Percentiles rank a stretch among this genome's conserved stretches.
Conservation (phyloP, 1,140 invertebrate species). For the Eciton burchellii region DNA sequence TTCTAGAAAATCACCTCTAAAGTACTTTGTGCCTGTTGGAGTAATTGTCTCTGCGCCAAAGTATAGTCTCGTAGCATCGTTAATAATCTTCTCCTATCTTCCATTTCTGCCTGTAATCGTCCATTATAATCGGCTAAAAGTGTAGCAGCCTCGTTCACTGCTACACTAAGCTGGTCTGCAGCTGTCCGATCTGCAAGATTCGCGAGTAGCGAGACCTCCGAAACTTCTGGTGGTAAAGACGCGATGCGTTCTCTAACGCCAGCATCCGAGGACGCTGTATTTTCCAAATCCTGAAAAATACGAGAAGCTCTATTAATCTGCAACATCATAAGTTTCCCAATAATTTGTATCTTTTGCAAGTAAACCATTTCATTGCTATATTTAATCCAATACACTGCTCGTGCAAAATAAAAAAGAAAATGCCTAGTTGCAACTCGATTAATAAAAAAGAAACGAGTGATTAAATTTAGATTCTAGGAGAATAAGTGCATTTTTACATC, state of each 20-base stretch:
- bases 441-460: not conserved
- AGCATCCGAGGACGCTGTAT: slow-evolving; percentile 97
- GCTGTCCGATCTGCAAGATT: slow-evolving; percentile 92
- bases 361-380: not conserved
- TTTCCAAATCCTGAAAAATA: slow-evolving; percentile 93
- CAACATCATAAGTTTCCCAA: not conserved
- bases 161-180: slow-evolving; percentile 89
- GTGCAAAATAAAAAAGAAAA: not conserved
- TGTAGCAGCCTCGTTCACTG: slow-evolving; percentile 94
- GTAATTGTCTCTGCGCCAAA: slow-evolving; percentile 92
- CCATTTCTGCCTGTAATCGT: slow-evolving; percentile 94
- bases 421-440: not conserved
- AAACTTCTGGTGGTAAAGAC: slow-evolving; percentile 96
- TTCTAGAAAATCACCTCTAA: slow-evolving; percentile 87
- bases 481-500: not conserved
- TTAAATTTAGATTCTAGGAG: not conserved
- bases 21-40: slow-evolving; percentile 93
- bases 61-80: slow-evolving; percentile 95
- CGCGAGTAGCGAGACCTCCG: slow-evolving; percentile 93
- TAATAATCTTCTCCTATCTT: slow-evolving; percentile 93
- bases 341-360: not conserved
- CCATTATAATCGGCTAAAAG: slow-evolving; percentile 96
- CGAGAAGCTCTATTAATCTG: slow-evolving; percentile 59
- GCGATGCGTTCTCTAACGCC: slow-evolving; percentile 96
- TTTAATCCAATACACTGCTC: not conserved